These are phyloP conservation scores for Gracilinanus agilis DNA, from an alignment of 2,113 vertebrate species.

Conservation along the genomic window DNA sequence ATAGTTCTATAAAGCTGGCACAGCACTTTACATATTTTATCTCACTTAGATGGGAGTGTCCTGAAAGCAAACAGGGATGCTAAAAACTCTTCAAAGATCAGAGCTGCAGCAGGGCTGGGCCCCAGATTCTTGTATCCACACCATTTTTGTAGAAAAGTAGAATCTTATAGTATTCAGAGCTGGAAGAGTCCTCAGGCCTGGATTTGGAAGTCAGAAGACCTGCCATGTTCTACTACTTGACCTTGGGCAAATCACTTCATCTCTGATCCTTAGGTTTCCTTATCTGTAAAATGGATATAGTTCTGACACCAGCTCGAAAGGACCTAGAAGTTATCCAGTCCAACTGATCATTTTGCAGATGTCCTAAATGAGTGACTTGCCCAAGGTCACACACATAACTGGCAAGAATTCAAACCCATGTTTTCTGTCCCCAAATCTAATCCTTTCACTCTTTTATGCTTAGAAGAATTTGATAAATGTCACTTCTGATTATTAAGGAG, in stretches of 20 bases:
- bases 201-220: neutral
- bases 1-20: neutral
- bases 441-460: neutral
- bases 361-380: slow-evolving; percentile 52
- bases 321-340: neutral
- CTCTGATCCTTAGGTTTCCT: neutral
- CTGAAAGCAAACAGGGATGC: neutral
- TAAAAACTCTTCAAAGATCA: neutral
- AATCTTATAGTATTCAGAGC: neutral
- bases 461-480: neutral
- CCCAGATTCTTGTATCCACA: neutral
- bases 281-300: neutral
- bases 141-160: neutral
- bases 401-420: neutral
- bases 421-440: neutral
- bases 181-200: neutral
- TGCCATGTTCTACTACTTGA: neutral
- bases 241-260: neutral
- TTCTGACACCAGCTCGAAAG: neutral
- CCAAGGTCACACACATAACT: neutral
- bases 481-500: no score
- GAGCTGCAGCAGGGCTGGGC: neutral
- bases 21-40: neutral
- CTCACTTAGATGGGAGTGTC: neutral
- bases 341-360: neutral